Evolutionary conservation across 64 coral and sea anemone genomes (phyloP).

Genomic region (Anthopleura sola): DNA sequence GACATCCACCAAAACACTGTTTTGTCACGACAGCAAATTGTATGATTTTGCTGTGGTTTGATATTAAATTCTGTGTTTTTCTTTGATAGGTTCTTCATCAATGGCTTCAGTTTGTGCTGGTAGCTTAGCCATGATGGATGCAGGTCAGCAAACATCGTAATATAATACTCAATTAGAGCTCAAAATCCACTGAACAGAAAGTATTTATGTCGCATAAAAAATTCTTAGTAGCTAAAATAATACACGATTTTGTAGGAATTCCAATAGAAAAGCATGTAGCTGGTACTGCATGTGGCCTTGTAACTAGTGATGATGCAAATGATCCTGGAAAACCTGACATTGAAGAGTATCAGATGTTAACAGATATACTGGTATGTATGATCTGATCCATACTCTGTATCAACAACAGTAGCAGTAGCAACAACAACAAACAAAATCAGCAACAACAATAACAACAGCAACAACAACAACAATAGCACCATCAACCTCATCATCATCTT

Average conservation of each 20-base stretch:
- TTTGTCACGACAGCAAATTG: too few species aligned
- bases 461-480: background rate
- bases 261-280: constrained; percentile 77
- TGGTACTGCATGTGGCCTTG: constrained; percentile 88
- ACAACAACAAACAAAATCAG: background rate
- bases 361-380: constrained; percentile 87
- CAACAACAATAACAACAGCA: background rate
- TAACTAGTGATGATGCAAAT: constrained; percentile 69
- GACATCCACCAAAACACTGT: too few species aligned
- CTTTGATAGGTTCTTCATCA: constrained; percentile 82
- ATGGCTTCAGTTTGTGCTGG: constrained; percentile 97
- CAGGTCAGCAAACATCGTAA: constrained; percentile 46
- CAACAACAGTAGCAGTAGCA: background rate
- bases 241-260: constrained; percentile 43
- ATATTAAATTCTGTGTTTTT: background rate
- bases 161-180: too few species aligned
- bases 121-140: constrained; percentile 92
- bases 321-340: constrained; percentile 62
- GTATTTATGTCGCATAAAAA: too few species aligned
- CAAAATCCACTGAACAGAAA: too few species aligned
- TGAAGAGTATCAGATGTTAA: constrained; percentile 76
- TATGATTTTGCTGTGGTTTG: background rate
- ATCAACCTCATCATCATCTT: too few species aligned
- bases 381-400: background rate
- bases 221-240: too few species aligned